Percentiles rank a stretch among this genome's conserved stretches.
Evolutionary conservation across 1,140 invertebrate species (phyloP).

Genomic region (Centruroides sculpturatus): DNA sequence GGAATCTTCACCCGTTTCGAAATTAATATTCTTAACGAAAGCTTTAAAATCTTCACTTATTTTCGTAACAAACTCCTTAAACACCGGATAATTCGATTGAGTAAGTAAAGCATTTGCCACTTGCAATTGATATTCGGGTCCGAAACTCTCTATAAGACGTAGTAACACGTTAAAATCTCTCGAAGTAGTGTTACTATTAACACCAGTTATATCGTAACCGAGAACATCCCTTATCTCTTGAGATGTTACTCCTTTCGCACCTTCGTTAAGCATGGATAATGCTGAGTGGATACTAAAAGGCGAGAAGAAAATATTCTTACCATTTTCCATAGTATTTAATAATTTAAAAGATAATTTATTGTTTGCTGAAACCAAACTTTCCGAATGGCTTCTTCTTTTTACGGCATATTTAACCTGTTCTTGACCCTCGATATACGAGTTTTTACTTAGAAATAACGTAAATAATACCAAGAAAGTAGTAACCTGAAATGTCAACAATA

Average conservation of each 20-base stretch:
- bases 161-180: no score
- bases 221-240: not conserved
- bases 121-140: no score
- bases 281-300: conserved; percentile 21
- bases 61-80: not conserved
- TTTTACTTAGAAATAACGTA: no score
- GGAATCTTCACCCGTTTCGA: not conserved
- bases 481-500: no score
- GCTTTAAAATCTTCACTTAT: not conserved
- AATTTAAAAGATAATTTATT: conserved; percentile 6
- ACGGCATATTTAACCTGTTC: no score
- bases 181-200: no score
- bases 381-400: not conserved
- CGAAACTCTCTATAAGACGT: no score
- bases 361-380: conserved; percentile 4
- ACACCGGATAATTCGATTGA: not conserved
- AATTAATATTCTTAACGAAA: not conserved
- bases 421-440: no score
- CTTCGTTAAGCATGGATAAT: conserved; percentile 19
- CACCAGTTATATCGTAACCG: no score
- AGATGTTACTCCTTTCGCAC: conserved; percentile 18
- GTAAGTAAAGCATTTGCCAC: not conserved
- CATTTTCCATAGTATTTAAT: not conserved
- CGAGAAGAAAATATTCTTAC: conserved; percentile 19
- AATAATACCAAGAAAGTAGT: no score